Evolutionary conservation across 2,113 vertebrate genomes (phyloP).

Genomic region (Mesembrinibis cayennensis): DNA sequence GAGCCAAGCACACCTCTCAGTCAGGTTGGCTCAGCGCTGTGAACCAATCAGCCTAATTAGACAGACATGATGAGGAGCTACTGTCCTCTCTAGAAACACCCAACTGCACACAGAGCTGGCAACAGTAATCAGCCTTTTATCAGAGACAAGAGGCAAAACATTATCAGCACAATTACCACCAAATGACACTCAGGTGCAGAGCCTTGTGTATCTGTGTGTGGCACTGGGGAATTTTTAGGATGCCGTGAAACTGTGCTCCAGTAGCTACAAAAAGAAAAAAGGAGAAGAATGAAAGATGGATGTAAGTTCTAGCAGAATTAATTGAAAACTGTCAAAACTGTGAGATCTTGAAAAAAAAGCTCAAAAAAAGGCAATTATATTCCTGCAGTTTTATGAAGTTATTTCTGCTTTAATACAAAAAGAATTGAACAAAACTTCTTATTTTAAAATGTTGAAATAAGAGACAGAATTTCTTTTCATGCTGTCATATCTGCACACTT

Average conservation of each 20-base stretch:
- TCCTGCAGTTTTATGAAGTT: not conserved
- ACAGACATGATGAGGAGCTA: not conserved
- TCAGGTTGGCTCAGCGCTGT: not conserved
- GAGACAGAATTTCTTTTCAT: not conserved
- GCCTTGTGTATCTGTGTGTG: not conserved
- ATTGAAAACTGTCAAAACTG: not conserved
- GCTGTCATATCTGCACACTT: not conserved
- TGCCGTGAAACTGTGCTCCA: not conserved
- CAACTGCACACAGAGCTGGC: not conserved
- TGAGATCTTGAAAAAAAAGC: not conserved
- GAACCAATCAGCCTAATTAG: conserved; percentile 16
- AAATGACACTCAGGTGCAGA: not conserved
- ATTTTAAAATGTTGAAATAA: not conserved
- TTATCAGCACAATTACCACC: not conserved
- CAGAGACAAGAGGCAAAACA: not conserved
- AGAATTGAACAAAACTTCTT: not conserved
- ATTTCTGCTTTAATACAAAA: not conserved
- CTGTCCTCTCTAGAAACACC: not conserved
- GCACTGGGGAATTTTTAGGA: not conserved
- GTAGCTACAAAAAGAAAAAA: not conserved
- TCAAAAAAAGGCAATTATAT: not conserved
- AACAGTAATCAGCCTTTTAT: not conserved
- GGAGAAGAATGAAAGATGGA: not conserved
- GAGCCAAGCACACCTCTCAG: not conserved
- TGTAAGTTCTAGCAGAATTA: not conserved